Evolutionary conservation across 2,888 invertebrate species (phyloP).

Genomic region (Trissolcus japonicus): DNA sequence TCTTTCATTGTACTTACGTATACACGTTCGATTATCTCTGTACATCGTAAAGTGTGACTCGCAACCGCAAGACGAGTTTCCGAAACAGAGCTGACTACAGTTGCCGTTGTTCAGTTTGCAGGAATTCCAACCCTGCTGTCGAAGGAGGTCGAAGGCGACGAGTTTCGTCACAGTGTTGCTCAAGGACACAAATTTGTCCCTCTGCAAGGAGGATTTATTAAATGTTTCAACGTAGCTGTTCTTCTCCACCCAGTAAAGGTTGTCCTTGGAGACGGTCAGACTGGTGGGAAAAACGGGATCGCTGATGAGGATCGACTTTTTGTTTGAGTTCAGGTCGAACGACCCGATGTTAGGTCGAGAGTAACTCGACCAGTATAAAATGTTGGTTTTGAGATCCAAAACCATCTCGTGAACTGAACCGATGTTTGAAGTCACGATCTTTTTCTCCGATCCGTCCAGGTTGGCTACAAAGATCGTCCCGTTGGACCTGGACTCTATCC

Average conservation of each 20-base stretch:
- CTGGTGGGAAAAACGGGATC: neutral
- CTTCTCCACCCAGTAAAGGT: neutral
- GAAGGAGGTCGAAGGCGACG: neutral
- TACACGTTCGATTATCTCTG: conserved; percentile 8
- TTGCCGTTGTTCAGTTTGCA: conserved; percentile 11
- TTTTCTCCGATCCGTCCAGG: conserved; percentile 12
- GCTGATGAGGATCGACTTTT: conserved; percentile 1
- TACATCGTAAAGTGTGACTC: conserved; percentile 10
- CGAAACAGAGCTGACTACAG: conserved; percentile 13
- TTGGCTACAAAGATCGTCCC: conserved; percentile 1
- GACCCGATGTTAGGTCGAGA: neutral
- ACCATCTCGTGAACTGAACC: conserved; percentile 11
- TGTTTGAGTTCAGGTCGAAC: conserved; percentile 7
- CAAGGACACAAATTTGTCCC: neutral
- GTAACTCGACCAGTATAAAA: conserved; percentile 12
- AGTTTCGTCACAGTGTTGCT: neutral
- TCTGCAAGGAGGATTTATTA: neutral
- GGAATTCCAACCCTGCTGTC: conserved; percentile 1
- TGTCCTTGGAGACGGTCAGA: neutral
- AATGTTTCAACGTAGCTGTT: neutral
- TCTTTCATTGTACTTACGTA: conserved; percentile 5
- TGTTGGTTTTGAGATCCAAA: conserved; percentile 13
- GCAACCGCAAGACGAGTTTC: conserved; percentile 5
- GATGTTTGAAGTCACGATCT: neutral
- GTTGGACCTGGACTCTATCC: conserved; percentile 9